Percentiles rank a stretch among this genome's conserved stretches.
These are phyloP conservation scores for Petrocephalus schoutedeni DNA, from an alignment of 2,797 vertebrate species.

Conservation along the genomic window DNA sequence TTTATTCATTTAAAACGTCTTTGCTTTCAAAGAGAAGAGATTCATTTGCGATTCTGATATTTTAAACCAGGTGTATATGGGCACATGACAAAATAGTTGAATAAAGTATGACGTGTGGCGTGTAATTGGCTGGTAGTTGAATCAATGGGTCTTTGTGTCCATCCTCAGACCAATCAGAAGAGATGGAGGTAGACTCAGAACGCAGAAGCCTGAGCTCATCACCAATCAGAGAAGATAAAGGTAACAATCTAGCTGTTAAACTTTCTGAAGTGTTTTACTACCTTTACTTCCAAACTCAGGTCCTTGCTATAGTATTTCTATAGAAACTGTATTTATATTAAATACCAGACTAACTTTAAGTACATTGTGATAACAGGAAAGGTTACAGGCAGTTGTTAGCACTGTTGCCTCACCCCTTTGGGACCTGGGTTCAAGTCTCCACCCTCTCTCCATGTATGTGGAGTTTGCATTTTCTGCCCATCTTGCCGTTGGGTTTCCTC, in stretches of 20 bases:
- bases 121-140: background rate
- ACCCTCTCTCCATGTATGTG: too few species aligned
- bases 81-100: background rate
- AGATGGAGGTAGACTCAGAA: conserved; percentile 62
- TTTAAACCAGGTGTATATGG: background rate
- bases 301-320: background rate
- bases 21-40: background rate
- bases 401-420: too few species aligned
- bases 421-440: too few species aligned
- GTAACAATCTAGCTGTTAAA: background rate
- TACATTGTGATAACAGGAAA: background rate
- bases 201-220: conserved; percentile 68
- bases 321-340: background rate
- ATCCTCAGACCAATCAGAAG: conserved; percentile 55
- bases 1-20: background rate
- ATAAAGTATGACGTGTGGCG: background rate
- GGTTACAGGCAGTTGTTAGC: background rate
- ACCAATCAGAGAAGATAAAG: conserved; percentile 81
- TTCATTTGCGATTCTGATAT: background rate
- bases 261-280: background rate
- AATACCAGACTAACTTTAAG: background rate
- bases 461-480: too few species aligned
- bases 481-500: too few species aligned
- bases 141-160: background rate
- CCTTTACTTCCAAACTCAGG: background rate